These are phyloP conservation scores for Ormyrus thymus DNA, from an alignment of 2,888 invertebrate genomes.

Conservation along the genomic window DNA sequence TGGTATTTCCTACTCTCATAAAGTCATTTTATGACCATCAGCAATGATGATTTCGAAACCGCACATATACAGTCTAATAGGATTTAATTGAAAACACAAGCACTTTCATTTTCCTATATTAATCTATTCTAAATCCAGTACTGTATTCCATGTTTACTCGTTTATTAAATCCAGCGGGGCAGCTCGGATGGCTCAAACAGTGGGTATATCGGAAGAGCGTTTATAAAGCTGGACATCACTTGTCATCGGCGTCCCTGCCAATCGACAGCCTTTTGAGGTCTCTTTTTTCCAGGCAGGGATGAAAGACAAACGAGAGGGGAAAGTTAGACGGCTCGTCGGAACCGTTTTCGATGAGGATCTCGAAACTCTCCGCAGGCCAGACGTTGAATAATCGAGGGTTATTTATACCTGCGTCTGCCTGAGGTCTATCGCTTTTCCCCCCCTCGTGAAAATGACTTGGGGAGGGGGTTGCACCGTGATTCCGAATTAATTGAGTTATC, in stretches of 20 bases:
- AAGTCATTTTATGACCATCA: too few species aligned
- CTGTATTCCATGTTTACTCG: too few species aligned
- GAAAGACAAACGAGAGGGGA: not conserved
- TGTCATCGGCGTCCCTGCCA: not conserved
- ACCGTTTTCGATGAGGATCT: slow-evolving; percentile 2
- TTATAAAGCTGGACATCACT: not conserved
- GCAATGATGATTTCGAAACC: too few species aligned
- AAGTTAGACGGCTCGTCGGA: slow-evolving; percentile 14
- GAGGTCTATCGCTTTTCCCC: not conserved
- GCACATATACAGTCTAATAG: too few species aligned
- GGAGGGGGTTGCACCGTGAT: slow-evolving; percentile 1
- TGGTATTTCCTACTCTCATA: too few species aligned
- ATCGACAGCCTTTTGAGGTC: slow-evolving; percentile 6
- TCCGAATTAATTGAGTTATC: slow-evolving; percentile 37
- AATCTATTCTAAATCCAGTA: too few species aligned
- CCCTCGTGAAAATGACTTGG: not conserved
- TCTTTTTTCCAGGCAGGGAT: not conserved
- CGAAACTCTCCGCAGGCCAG: not conserved
- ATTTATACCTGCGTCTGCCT: slow-evolving; percentile 7
- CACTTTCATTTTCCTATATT: too few species aligned
- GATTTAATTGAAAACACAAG: too few species aligned
- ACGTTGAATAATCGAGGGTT: slow-evolving; percentile 36
- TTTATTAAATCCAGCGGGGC: too few species aligned
- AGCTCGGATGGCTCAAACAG: too few species aligned
- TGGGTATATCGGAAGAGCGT: too few species aligned